These are phyloP conservation scores for Vesta saturnalis DNA, from an alignment of 2,888 invertebrate genomes.

Conservation along the genomic window DNA sequence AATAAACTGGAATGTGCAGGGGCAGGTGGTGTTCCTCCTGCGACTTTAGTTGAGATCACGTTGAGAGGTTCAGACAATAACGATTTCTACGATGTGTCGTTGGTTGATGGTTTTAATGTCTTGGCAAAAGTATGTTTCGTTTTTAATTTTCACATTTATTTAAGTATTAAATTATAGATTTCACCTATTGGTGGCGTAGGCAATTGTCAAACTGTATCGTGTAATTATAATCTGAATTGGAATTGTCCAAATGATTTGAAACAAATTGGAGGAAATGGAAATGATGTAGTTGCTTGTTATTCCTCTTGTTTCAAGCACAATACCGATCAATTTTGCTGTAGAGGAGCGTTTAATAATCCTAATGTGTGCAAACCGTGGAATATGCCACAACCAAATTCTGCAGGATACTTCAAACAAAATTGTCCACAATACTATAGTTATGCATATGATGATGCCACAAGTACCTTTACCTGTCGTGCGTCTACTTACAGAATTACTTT, in stretches of 20 bases:
- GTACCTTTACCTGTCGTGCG: constrained; percentile 62
- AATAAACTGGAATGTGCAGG: constrained; percentile 60
- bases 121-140: constrained; percentile 52
- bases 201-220: constrained; percentile 55
- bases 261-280: constrained; percentile 44
- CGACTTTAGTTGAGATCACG: constrained; percentile 61
- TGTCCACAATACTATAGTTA: constrained; percentile 67
- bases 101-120: constrained; percentile 65
- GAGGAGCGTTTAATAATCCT: constrained; percentile 58
- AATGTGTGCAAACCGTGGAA: constrained; percentile 57
- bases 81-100: constrained; percentile 64
- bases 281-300: constrained; percentile 60
- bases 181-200: constrained; percentile 52
- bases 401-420: constrained; percentile 59
- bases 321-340: constrained; percentile 64
- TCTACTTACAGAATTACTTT: constrained; percentile 52
- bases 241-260: constrained; percentile 59
- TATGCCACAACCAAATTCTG: constrained; percentile 59
- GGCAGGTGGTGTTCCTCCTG: constrained; percentile 61
- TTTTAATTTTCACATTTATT: no score
- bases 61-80: constrained; percentile 55
- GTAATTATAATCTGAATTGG: constrained; percentile 55
- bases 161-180: constrained; percentile 46
- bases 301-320: constrained; percentile 63
- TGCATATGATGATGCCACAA: constrained; percentile 65